phyloP scores from a whole-genome alignment of 2,888 invertebrate genomes.

The Hydroisotoma schaefferi region DNA sequence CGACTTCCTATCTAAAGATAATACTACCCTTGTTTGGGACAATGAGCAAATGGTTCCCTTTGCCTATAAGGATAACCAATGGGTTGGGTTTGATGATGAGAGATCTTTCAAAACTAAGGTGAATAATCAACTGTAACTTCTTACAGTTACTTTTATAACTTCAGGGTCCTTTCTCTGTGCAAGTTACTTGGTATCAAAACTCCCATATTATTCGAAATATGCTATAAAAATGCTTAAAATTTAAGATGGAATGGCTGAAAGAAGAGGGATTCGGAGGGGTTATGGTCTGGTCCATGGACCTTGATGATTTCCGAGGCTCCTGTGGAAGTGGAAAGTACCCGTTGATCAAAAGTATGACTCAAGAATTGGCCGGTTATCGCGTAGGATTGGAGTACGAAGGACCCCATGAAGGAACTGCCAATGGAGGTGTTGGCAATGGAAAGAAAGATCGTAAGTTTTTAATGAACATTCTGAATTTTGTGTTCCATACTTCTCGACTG shows the following conservation, averaged over 20 bases:
- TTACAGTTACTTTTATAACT: background rate
- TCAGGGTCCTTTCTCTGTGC: background rate
- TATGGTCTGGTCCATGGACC: constrained; percentile 93
- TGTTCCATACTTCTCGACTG: too few relatives aligned
- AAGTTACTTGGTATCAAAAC: background rate
- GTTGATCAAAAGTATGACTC: constrained; percentile 77
- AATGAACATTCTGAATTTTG: too few relatives aligned
- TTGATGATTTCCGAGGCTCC: constrained; percentile 89
- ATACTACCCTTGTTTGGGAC: constrained; percentile 91
- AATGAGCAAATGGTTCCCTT: constrained; percentile 95
- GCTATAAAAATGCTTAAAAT: background rate
- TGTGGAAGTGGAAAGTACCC: constrained; percentile 91
- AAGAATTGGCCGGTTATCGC: constrained; percentile 77
- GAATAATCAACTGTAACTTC: constrained; percentile 36
- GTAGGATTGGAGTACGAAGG: constrained; percentile 80
- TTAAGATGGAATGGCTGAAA: constrained; percentile 85
- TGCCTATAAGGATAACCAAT: constrained; percentile 83
- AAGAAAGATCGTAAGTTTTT: constrained; percentile 31
- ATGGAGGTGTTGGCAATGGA: constrained; percentile 60
- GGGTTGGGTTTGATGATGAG: constrained; percentile 94
- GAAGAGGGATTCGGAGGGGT: constrained; percentile 92
- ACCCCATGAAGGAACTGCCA: constrained; percentile 71
- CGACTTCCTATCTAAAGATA: constrained; percentile 81
- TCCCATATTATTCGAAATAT: background rate
- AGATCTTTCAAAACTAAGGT: constrained; percentile 88